Base-by-base conservation (phyloP, 2,888 invertebrate species). In the Rhamnusium bicolor region DNA sequence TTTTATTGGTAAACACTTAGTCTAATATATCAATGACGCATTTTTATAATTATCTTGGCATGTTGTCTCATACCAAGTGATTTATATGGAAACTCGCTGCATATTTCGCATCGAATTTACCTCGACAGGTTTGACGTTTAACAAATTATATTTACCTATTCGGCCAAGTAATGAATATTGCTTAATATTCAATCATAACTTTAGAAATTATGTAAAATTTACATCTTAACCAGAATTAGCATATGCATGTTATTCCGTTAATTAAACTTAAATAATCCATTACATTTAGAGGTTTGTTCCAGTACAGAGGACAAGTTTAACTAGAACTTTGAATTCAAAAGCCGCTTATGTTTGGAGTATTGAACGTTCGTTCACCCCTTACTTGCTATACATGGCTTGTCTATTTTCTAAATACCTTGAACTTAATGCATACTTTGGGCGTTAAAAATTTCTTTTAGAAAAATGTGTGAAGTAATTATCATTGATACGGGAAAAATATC, bases 141-240 rank as follows among this genome's bases (percentile, higher is more conserved):
- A 27, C 32, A 6, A 40, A 40, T 40, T 40, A 40, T 40, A 40
- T 40, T 40, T 40, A 40, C 40, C n/a, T 40, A 29, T 14, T 60
- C 16, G 29, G 1, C 14, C 46, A 16, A n/a, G 16, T 7, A 32
- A 16, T 3, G 32, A 61, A 40, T 32, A 5, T n/a, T 8, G 40
- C 40, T 61, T 40, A 60, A 60, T 61, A 61, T 61, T 40, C 40
- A 18, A 18, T 40, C 46, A 8, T 32, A 61, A 32, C 29, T 61
- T 61, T 16, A 32, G 18, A 7, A 16, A 21, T 27, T 27, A 27
- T 1, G 14, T 14, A 3, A 40, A 24, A 56, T 24, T 53, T 53
- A 53, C 53, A 53, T 53, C 53, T 24, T 53, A 19, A 19, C 8
- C 24, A 12, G n/a, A 53, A 21, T 14, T 40, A 14, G 40, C 40